phyloP scores from a whole-genome alignment of 2,113 vertebrate genomes.

The Probosciger aterrimus region DNA sequence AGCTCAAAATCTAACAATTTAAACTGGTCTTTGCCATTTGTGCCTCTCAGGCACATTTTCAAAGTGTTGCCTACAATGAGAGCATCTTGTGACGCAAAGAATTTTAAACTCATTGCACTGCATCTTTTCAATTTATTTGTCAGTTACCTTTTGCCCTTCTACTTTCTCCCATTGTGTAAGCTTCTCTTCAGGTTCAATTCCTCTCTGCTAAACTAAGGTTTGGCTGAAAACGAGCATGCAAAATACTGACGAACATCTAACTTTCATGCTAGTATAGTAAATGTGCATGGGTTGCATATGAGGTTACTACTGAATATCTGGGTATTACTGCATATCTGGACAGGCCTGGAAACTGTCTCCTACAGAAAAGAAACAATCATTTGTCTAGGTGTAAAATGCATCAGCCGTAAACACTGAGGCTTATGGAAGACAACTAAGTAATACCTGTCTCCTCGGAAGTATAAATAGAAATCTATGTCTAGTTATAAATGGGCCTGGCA shows the following conservation, averaged over 20 bases:
- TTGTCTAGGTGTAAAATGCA: neutral
- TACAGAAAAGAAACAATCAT: neutral
- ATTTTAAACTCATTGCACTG: neutral
- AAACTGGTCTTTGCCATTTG: neutral
- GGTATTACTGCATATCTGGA: neutral
- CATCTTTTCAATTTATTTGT: neutral
- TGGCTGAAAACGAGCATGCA: neutral
- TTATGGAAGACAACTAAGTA: neutral
- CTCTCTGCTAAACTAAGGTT: neutral
- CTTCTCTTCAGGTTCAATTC: neutral
- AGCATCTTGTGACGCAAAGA: neutral
- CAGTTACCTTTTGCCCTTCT: neutral
- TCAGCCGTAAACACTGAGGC: neutral
- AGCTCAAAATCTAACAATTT: neutral
- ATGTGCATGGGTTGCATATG: neutral
- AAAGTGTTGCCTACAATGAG: neutral
- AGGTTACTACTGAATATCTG: neutral
- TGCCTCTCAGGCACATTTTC: neutral
- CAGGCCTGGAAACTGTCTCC: neutral
- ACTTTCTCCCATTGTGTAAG: neutral
- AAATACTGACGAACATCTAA: neutral
- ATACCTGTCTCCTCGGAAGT: neutral
- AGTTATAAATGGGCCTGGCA: neutral
- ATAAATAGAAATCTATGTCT: neutral
- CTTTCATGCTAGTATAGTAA: neutral